phyloP scores from a whole-genome alignment of 1,140 invertebrate species.

The Carcinoscorpius rotundicauda region DNA sequence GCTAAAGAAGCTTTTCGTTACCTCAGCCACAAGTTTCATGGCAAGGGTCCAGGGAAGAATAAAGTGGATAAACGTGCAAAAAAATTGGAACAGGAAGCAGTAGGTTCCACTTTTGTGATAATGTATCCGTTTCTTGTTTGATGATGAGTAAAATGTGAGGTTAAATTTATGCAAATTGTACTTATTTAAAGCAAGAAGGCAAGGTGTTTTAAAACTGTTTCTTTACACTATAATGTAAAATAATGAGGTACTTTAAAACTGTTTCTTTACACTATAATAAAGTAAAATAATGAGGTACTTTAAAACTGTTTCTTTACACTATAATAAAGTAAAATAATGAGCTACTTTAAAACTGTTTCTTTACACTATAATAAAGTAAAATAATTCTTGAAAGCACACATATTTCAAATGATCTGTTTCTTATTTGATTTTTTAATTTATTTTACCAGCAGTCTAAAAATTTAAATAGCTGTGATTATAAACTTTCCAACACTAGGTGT shows the following conservation, averaged over 20 bases:
- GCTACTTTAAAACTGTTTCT: not conserved
- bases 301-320: not conserved
- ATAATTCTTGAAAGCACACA: constrained; percentile 5
- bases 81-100: constrained; percentile 84
- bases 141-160: constrained; percentile 2
- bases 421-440: too few relatives aligned
- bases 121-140: too few relatives aligned
- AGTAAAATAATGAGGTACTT: not conserved
- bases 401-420: not conserved
- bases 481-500: too few relatives aligned
- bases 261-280: not conserved
- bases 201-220: not conserved
- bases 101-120: constrained; percentile 32
- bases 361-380: not conserved
- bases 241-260: not conserved
- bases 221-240: not conserved
- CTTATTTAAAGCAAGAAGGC: not conserved
- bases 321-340: not conserved
- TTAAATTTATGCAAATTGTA: too few relatives aligned
- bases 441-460: too few relatives aligned
- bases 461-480: too few relatives aligned
- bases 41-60: constrained; percentile 97
- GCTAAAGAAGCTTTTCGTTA: constrained; percentile 89
- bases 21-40: constrained; percentile 88
- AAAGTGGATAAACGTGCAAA: constrained; percentile 95